Percentiles rank a stretch among this genome's conserved stretches.
Conservation (phyloP, 2,797 vertebrate genomes). For the Tachyglossus aculeatus region DNA sequence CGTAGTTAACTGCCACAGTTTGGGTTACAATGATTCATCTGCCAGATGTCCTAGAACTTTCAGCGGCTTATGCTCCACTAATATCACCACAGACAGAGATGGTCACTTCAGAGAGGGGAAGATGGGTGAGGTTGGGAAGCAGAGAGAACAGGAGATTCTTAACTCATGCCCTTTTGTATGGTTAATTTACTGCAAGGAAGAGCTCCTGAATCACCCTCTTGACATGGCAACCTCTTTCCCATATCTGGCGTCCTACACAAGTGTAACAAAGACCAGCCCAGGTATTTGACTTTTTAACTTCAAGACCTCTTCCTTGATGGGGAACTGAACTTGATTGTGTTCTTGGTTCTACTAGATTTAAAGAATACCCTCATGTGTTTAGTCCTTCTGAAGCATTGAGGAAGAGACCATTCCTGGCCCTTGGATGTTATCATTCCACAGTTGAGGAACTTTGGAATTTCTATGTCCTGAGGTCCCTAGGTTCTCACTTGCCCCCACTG, state of each 20-base stretch:
- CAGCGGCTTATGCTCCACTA: conserved; percentile 52
- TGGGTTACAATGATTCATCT: conserved; percentile 76
- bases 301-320: no score
- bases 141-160: conserved; percentile 75
- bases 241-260: conserved; percentile 74
- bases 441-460: no score
- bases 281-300: no score
- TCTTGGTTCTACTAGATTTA: no score
- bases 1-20: conserved; percentile 80
- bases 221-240: conserved; percentile 66
- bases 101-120: conserved; percentile 49
- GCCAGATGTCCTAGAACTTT: conserved; percentile 76
- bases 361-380: no score
- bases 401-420: no score
- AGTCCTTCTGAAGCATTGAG: no score
- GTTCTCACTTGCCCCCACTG: no score
- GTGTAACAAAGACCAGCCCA: no score
- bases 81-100: conserved; percentile 60
- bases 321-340: no score
- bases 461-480: no score
- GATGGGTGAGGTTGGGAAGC: conserved; percentile 41
- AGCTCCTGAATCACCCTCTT: conserved; percentile 72
- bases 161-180: conserved; percentile 70
- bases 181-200: conserved; percentile 77
- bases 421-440: no score